Evolutionary conservation across 2,797 vertebrate genomes (phyloP), one percentile per base, ranked within the genome.

Genomic region (Hyperoplus immaculatus): DNA sequence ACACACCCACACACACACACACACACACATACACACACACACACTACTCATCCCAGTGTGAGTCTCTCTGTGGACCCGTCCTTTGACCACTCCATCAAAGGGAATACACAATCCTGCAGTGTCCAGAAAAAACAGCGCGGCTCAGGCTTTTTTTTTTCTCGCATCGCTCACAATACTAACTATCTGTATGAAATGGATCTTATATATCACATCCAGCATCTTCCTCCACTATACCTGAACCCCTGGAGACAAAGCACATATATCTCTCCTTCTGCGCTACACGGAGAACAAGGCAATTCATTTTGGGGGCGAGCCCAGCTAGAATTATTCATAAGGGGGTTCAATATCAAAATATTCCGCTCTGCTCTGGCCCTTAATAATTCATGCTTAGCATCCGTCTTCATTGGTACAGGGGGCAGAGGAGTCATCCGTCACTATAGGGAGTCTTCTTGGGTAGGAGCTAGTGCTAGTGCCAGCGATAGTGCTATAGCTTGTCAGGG

Each of bases 271-370:
- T 65, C 85, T 75, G 65, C 87, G 68, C 80, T 85, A 77, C 75
- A 79, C 10, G 14, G 63, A 85, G 77, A 85, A 77, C 77, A 87
- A 81, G 90, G 75, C 88, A 86, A 90, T 95, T 91, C 79, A 89
- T 93, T 93, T 93, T 87, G 69, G 79, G 81, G 78, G 67, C 29
- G 0, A 80, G 60, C 67, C 77, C 70, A 86, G 67, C 63, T 92
- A 84, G 91, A 95, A 94, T 95, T 92, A 94, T 95, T 95, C 91
- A 94, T 94, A 79, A 91, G 91, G 64, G 29, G 73, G 82, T 92
- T 93, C 83, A 69, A 87, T 93, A 93, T 93, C 91, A 92, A 94
- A 94, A 94, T 93, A 92, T 92, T 90, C 88, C 36, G 53, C 84
- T 79, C 75, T 69, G 67, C 86, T 67, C 72, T 72, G 77, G 69